Evolutionary conservation across 2,113 vertebrate genomes (phyloP).

Genomic region (Ceratotherium simum): DNA sequence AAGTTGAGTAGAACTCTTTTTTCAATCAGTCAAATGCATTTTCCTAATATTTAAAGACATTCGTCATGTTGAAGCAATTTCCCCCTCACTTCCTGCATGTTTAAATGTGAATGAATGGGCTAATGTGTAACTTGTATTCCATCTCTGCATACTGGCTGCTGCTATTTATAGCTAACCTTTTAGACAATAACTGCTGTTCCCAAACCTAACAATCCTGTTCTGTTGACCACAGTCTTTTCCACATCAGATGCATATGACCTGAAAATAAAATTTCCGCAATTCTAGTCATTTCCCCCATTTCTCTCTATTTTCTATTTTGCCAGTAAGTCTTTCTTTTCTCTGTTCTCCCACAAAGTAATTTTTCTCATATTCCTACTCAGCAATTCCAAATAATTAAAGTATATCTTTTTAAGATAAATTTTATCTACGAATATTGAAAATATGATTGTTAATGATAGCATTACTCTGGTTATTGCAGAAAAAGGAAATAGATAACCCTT

Average conservation of each 20-base stretch:
- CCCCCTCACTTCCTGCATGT: constrained; percentile 52
- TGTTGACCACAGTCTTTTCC: constrained; percentile 48
- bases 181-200: constrained; percentile 16
- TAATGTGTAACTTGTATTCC: constrained; percentile 19
- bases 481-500: not conserved
- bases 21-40: constrained; percentile 6
- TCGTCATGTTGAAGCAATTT: constrained; percentile 36
- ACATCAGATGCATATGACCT: not conserved
- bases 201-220: constrained; percentile 48
- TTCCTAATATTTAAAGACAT: constrained; percentile 29
- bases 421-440: constrained; percentile 21
- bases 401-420: constrained; percentile 3
- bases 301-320: constrained; percentile 25
- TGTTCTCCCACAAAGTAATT: constrained; percentile 6
- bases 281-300: not conserved
- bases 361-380: not conserved
- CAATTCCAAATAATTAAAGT: not conserved
- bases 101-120: constrained; percentile 59
- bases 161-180: constrained; percentile 60
- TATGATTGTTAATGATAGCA: not conserved
- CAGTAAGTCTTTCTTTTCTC: constrained; percentile 6
- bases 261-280: constrained; percentile 64
- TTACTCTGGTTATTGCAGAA: not conserved
- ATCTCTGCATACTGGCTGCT: not conserved
- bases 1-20: not conserved